These are phyloP conservation scores for roundworm (Caenorhabditis elegans) DNA, from an alignment of 1,140 invertebrate species.

Conservation along the genomic window WBcel235 BX284603.4:13096501-13097000, in stretches of 20 bases:
- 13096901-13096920: conserved; percentile 25
- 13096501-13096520: too few species aligned
- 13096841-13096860: conserved; percentile 32
- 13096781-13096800: conserved; percentile 24
- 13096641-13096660: too few species aligned
- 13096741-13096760: conserved; percentile 34
- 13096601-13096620: too few species aligned
- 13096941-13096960: too few species aligned
- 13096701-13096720: conserved; percentile 26
- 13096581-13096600: too few species aligned
- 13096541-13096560: too few species aligned
- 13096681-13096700: conserved; percentile 26
- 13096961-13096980: too few species aligned
- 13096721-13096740: not conserved
- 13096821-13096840: conserved; percentile 40
- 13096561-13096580: too few species aligned
- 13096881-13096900: not conserved
- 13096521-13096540: too few species aligned
- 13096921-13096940: not conserved
- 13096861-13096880: conserved; percentile 31
- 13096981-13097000: not conserved
- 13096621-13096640: too few species aligned
- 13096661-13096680: too few species aligned
- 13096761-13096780: conserved; percentile 35
- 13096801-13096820: conserved; percentile 29